Base-by-base conservation (phyloP, 2,888 invertebrate species). In the Diarsia rubi region DNA sequence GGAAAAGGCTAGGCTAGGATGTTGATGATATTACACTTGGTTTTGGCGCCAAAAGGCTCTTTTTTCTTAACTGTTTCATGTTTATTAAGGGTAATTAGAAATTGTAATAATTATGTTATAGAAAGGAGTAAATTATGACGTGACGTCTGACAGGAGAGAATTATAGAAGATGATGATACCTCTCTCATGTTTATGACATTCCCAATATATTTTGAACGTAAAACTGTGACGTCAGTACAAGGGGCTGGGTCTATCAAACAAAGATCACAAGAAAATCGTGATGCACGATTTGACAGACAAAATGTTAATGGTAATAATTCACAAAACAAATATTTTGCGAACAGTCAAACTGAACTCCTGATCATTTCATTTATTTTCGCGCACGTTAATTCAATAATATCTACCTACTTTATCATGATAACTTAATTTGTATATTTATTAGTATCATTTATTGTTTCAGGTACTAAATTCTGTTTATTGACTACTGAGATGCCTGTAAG, bases 321-420 rank as follows among this genome's bases (percentile, higher is more conserved):
- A 79, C 83, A 85, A 88, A 85, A 83, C 87, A 90, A 94, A 94
- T 92, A 92, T 91, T 92, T 88, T 88, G 67, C 47, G 69, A 79
- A 60, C 64, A 68, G 80, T 87, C 75, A 82, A 83, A 84, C 76
- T 74, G 69, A 72, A 82, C 65, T 90, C 93, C 93, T 93, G 93
- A 93, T 90, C 88, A 68, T 76, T 87, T 90, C 76, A 91, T 94
- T 93, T 91, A 89, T 89, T 81, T 87, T 75, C 74, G 27, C 70
- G 73, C 59, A 73, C 69, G 79, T 62, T 78, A 72, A 78, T 70
- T 73, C 66, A 66, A 68, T 78, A 77, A 67, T 69, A 71, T 9
- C 11, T 44, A 11, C 42, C 37, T 37, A 76, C 31, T 73, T 75
- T 74, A 69, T 12, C 62, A 54, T 68, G 75, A 69, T 75, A 77